Conservation (phyloP, 1,140 invertebrate species). For the Zaprionus inermis region DNA sequence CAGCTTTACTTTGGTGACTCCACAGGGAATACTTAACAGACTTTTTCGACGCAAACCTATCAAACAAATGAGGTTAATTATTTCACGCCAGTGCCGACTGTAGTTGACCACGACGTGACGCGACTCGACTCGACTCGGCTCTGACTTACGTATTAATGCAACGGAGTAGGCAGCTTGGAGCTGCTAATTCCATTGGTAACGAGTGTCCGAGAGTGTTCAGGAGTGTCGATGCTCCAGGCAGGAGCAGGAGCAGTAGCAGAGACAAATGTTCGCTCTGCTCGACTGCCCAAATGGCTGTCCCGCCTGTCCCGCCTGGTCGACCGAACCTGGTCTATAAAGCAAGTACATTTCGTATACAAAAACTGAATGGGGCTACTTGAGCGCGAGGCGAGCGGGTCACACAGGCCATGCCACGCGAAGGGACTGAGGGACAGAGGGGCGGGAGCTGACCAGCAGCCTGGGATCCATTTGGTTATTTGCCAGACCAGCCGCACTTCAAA, state of each 20-base stretch:
- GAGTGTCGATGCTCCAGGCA: slow-evolving; percentile 31
- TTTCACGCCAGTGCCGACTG: slow-evolving; percentile 8
- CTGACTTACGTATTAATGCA: slow-evolving; percentile 50
- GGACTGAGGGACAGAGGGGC: neutral
- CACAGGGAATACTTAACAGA: neutral
- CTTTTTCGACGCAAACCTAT: neutral
- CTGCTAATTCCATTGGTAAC: slow-evolving; percentile 46
- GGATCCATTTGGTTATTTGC: slow-evolving; percentile 65
- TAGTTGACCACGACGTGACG: slow-evolving; percentile 24
- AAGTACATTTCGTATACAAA: slow-evolving; percentile 52
- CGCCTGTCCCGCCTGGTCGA: slow-evolving; percentile 5
- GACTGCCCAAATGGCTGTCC: slow-evolving; percentile 14
- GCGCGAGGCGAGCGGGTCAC: slow-evolving; percentile 31
- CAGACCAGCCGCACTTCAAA: slow-evolving; percentile 59
- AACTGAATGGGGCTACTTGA: slow-evolving; percentile 56
- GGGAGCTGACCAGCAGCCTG: slow-evolving; percentile 30
- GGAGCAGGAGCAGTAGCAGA: neutral
- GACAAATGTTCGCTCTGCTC: slow-evolving; percentile 4
- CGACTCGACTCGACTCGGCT: slow-evolving; percentile 10
- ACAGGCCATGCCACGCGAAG: slow-evolving; percentile 4
- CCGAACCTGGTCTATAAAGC: slow-evolving; percentile 39
- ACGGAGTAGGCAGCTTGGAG: slow-evolving; percentile 37
- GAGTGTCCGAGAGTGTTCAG: slow-evolving; percentile 21
- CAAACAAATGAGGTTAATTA: neutral
- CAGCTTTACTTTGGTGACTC: slow-evolving; percentile 4